These are phyloP conservation scores for Bucorvus abyssinicus DNA, from an alignment of 2,797 vertebrate genomes.

Conservation along the genomic window DNA sequence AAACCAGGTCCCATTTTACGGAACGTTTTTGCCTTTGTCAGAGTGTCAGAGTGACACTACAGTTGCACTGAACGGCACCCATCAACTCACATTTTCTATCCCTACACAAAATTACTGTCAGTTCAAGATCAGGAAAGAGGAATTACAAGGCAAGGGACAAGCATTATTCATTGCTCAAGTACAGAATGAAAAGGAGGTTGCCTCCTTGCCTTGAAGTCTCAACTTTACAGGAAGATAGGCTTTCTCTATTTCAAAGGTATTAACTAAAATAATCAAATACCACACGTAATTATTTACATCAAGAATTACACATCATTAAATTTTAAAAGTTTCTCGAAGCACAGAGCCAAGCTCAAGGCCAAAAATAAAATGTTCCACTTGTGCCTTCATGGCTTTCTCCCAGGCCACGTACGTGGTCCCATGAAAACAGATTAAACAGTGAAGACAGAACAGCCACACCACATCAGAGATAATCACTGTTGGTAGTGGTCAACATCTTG, in stretches of 20 bases:
- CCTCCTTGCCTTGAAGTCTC: neutral
- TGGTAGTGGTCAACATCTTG: neutral
- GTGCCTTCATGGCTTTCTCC: neutral
- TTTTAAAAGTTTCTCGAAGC: neutral
- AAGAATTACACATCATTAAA: neutral
- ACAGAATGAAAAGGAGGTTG: neutral
- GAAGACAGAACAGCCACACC: neutral
- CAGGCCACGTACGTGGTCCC: rapidly evolving
- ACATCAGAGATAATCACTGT: neutral
- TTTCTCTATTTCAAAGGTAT: neutral
- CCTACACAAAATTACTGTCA: too few relatives aligned
- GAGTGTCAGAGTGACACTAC: too few relatives aligned
- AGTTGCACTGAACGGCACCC: too few relatives aligned
- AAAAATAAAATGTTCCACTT: neutral
- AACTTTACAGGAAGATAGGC: neutral
- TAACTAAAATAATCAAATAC: neutral
- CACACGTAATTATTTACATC: neutral
- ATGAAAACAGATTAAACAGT: neutral
- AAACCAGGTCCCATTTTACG: too few relatives aligned
- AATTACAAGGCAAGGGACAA: neutral
- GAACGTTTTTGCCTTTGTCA: too few relatives aligned
- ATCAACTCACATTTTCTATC: too few relatives aligned
- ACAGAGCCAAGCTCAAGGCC: neutral
- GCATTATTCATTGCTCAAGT: neutral
- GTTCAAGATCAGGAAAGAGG: too few relatives aligned